Base-by-base conservation (phyloP, 2,888 invertebrate species). In the Tachina grossa region DNA sequence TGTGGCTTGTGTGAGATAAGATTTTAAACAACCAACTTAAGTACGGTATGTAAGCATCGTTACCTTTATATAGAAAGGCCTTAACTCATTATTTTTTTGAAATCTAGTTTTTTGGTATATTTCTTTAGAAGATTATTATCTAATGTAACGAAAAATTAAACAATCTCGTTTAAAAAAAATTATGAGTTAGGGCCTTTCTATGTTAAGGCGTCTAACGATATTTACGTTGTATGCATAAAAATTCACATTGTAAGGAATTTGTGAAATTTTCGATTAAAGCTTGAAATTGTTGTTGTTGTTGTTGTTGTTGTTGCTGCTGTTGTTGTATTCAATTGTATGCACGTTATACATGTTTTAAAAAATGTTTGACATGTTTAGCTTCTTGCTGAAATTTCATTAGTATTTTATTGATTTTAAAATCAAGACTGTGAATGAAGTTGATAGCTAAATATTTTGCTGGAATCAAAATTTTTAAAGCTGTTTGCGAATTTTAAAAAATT, bases 331-430 rank as follows among this genome's bases (percentile, higher is more conserved):
- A 31, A 31, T 31, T 19, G 53, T 53, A 16, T 22, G 9, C 4
- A 19, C 22, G 1, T 55, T 22, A 22, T 31, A 8, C 9, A 14
- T 31, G 57, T 22, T 5, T 22, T 51, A 3, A 4, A n/a, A 51
- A 14, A 19, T 69, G 68, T 53, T 55, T 61, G 39, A 49, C 13
- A 31, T 47, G 39, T 9, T 39, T 0, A 43, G 19, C 31, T 39
- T 49, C 31, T 49, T 61, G 6, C 22, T 45, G 45, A 6, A 8
- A 59, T 57, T 47, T 72, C 49, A 31, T 72, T 59, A 49, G 16
- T 59, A 45, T 59, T 72, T 47, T 59, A 59, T 72, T 72, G 71
- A 72, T 55, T 71, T 43, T 71, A 43, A 71, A 57, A 71, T 51
- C 2, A 51, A 16, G 19, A 16, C 9, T 51, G n/a, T 51, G 16